Evolutionary conservation across 2,113 vertebrate genomes (phyloP), one percentile per base, ranked within the genome.

Genomic region (Corythoichthys haematopterus): DNA sequence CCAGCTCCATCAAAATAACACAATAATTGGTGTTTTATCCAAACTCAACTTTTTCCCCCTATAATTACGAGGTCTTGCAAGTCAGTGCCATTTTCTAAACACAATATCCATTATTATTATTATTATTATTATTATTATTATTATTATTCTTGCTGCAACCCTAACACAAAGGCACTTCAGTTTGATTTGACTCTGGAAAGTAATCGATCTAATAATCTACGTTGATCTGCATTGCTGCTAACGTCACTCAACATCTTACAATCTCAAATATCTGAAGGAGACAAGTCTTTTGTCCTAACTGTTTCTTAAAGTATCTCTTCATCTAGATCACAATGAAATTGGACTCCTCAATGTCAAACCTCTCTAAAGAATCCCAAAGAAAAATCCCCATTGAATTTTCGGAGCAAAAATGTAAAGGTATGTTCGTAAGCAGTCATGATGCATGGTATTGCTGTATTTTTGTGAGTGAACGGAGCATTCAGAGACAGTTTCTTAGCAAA

Each of bases 11-110:
- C 52, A 28, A 55, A n/a, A 20, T 10, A 55, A 33, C 52, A 33
- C 33, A 11, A 55, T 9, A 10, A 53, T n/a, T 9, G 52, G 6
- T 53, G 52, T 33, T 89, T 82, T 88, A 87, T 91, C 86, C 92
- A 91, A 83, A 83, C 88, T 84, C 75, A 72, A 72, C 82, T 81
- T 88, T 91, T 85, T 94, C 93, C 93, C 93, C 86, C 87, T 90
- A 87, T 87, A 81, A 80, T 87, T 86, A 84, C 87, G 80, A 86
- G 73, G 84, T 90, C 89, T 94, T 93, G 93, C 89, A 93, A 93
- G 88, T 74, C 50, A 8, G 50, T 51, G 15, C n/a, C 48, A 51
- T 16, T 51, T 51, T 28, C 20, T 28, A 28, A 28, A 28, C 40
- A 43, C 40, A 43, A 43, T 43, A 43, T 7, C 40, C 20, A 7